Percentiles rank a stretch among this genome's conserved stretches.
These are phyloP conservation scores for Todus mexicanus DNA, from an alignment of 2,797 vertebrate genomes.

Conservation along the genomic window DNA sequence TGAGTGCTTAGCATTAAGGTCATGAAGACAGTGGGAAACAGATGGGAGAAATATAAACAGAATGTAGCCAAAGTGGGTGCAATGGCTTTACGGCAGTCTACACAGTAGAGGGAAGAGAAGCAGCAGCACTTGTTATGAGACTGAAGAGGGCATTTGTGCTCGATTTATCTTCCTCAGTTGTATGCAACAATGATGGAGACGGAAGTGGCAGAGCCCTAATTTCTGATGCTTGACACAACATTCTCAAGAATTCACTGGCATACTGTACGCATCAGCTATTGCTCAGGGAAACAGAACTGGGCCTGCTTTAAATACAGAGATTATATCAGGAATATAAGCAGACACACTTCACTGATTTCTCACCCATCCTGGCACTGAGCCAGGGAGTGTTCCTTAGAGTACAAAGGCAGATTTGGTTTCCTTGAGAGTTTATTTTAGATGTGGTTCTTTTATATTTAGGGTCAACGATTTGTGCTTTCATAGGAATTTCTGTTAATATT, in stretches of 20 bases:
- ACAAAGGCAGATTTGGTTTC: not conserved
- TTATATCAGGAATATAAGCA: not conserved
- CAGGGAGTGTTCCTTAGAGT: not conserved
- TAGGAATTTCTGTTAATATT: not conserved
- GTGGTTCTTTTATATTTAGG: not conserved
- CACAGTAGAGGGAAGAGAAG: not conserved
- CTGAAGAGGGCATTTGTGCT: not conserved
- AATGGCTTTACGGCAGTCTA: not conserved
- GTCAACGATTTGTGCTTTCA: not conserved
- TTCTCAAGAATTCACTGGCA: not conserved
- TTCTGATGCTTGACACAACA: not conserved
- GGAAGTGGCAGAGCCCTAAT: not conserved
- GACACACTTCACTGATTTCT: not conserved
- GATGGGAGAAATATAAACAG: not conserved
- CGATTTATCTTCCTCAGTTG: not conserved
- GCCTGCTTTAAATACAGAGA: not conserved
- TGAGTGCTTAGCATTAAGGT: not conserved
- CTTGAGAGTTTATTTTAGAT: not conserved
- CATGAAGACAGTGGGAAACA: not conserved
- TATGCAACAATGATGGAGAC: not conserved
- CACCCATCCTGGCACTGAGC: not conserved
- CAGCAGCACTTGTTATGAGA: not conserved
- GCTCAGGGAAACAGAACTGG: not conserved
- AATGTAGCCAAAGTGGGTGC: not conserved
- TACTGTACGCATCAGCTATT: not conserved